Evolutionary conservation across 1,140 invertebrate genomes (phyloP).

Genomic region (Leptopilina boulardi): DNA sequence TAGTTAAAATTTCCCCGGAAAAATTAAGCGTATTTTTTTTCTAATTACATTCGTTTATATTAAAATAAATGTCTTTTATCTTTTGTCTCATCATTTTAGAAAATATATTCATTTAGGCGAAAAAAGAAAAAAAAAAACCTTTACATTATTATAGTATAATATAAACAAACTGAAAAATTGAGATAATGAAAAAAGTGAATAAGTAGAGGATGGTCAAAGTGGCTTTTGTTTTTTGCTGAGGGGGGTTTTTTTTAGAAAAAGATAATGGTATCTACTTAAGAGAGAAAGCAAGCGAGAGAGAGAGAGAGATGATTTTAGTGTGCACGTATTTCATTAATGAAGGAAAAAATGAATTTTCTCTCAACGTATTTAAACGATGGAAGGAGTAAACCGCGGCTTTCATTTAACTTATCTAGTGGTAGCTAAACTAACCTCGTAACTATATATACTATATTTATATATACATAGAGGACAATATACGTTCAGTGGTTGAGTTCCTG

Average conservation of each 20-base stretch:
- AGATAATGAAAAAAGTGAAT: background rate
- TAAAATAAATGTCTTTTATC: too few species aligned
- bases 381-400: conserved; percentile 58
- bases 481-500: background rate
- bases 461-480: background rate
- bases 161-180: too few species aligned
- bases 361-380: conserved; percentile 63
- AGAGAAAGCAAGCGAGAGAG: too few species aligned
- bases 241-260: too few species aligned
- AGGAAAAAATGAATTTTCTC: conserved; percentile 61
- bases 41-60: too few species aligned
- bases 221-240: background rate
- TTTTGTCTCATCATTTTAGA: too few species aligned
- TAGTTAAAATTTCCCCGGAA: too few species aligned
- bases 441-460: background rate
- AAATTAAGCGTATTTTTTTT: too few species aligned
- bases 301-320: conserved; percentile 11
- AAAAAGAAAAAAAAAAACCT: too few species aligned
- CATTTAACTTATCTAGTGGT: conserved; percentile 66
- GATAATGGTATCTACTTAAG: conserved; percentile 9
- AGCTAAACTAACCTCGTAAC: conserved; percentile 56
- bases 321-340: conserved; percentile 54
- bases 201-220: background rate
- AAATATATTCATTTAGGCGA: too few species aligned
- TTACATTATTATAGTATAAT: too few species aligned